Evolutionary conservation across 2,113 vertebrate genomes (phyloP), one percentile per base, ranked within the genome.

Genomic region (Merops nubicus): DNA sequence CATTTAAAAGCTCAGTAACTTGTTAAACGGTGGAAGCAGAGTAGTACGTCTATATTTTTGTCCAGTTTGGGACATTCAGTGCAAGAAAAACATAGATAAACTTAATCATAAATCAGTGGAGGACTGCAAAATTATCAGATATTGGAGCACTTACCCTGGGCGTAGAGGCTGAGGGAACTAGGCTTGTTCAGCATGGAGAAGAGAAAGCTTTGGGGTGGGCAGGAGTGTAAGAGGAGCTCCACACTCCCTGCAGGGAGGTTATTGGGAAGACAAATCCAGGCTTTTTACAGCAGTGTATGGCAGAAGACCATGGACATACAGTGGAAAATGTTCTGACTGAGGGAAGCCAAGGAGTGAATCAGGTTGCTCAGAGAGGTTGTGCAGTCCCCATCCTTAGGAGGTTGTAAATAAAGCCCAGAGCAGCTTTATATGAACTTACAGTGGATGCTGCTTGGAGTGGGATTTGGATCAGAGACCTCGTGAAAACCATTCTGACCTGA

Each of bases 191-290:
- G 20, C 31, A 19, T 62, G 25, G 18, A 82, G 64, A 74, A 78
- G 33, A 56, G 33, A 60, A 74, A 65, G 13, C 15, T 42, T 67
- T 0, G 1, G 23, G 26, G 8, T 12, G 5, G 4, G 5, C 2
- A 5, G 31, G 4, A 22, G 17, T 18, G 4, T 57, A 31, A 60
- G 29, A 88, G 34, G 12, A 85, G 26, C 26, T 87, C 14, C 19
- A 12, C 20, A 31, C 15, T 45, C 6, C 34, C 43, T 81, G 19
- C 28, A 72, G n/a, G 26, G 28, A 11, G 7, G 21, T 50, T 50
- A 26, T 2, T 33, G n/a, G 68, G 23, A 70, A 57, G 18, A 72
- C 3, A 57, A 42, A 80, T 75, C 15, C 17, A 38, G n/a, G 11
- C n/a, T 85, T 5, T 11, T 85, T 50, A 54, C 25, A 40, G 38